A percentile compares a stretch with the other conserved stretches of the same genome.
These are phyloP conservation scores for Verasper variegatus DNA, from an alignment of 2,113 vertebrate species.

Conservation along the genomic window DNA sequence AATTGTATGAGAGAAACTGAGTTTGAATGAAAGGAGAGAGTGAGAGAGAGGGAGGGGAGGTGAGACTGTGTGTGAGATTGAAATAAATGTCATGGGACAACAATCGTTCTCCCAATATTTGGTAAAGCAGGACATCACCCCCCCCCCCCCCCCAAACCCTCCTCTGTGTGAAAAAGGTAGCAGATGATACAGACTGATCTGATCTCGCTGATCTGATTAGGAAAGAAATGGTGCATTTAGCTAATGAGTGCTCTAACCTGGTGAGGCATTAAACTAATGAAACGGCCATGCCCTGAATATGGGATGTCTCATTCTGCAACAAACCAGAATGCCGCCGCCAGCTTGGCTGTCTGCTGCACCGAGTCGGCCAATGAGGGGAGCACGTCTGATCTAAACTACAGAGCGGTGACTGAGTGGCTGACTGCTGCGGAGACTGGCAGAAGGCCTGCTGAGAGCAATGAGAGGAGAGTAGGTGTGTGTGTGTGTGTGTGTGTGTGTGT, in stretches of 20 bases:
- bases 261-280: slow-evolving; percentile 61
- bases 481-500: not conserved
- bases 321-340: slow-evolving; percentile 16
- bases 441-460: slow-evolving; percentile 54
- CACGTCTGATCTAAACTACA: slow-evolving; percentile 54
- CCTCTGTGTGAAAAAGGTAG: slow-evolving; percentile 11
- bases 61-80: not conserved
- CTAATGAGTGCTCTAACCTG: slow-evolving; percentile 54
- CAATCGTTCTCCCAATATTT: not conserved
- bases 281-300: slow-evolving; percentile 42
- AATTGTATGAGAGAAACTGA: slow-evolving; percentile 11
- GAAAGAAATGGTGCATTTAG: slow-evolving; percentile 56
- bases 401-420: slow-evolving; percentile 59
- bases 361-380: slow-evolving; percentile 35
- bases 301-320: slow-evolving; percentile 13
- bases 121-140: not conserved
- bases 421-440: slow-evolving; percentile 51
- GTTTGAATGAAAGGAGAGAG: slow-evolving; percentile 14
- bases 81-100: slow-evolving; percentile 9
- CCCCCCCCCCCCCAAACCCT: too few species aligned
- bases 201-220: slow-evolving; percentile 60
- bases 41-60: too few species aligned
- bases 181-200: slow-evolving; percentile 42
- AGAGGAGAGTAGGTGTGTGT: slow-evolving; percentile 59
- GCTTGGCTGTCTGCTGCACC: slow-evolving; percentile 17